Base-by-base conservation (phyloP, 2,113 vertebrate species). In the Neotoma lepida region DNA sequence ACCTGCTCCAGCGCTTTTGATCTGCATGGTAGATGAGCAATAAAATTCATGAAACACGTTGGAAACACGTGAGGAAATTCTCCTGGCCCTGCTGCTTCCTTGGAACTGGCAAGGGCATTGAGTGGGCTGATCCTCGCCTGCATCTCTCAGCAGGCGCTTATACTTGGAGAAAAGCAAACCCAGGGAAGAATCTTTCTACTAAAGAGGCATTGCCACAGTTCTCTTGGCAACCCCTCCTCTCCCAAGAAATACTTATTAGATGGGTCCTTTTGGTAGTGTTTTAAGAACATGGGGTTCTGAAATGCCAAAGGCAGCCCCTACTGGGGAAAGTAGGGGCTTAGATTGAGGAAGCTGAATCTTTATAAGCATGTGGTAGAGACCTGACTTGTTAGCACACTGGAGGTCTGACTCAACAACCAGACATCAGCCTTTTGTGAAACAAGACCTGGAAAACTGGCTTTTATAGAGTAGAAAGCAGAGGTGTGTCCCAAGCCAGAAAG, bases 31-130 rank as follows among this genome's bases (percentile, higher is more conserved):
- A 99, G 98, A 99, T 99, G 98, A 99, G 99, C 99, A 99, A 95
- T 99, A 99, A 99, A 99, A 99, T 98, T 98, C 98, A 98, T 98
- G 98, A 98, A 99, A 98, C 99, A 99, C 99, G 98, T 99, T 99
- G 98, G 98, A 98, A 98, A 98, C 99, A 99, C 98, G 98, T 99
- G 99, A 99, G 98, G 98, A 98, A 98, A 98, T 98, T 98, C 98
- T 98, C 90, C 90, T 94, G 96, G 97, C 96, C 96, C 97, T 97
- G 97, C 98, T 97, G 97, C 97, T 98, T 98, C 98, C 95, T 98
- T 98, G 96, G 95, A 98, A 98, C 97, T 98, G 98, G 97, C 97
- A 98, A 82, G 98, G 98, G 97, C 97, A 96, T 95, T 96, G 97
- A 96, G 92, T 86, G 96, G 97, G 97, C 93, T 71, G 97, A 97